A percentile compares a stretch with the other conserved stretches of the same genome.
Evolutionary conservation across 2,113 vertebrate species (phyloP).

Genomic region (Rallus limicola): DNA sequence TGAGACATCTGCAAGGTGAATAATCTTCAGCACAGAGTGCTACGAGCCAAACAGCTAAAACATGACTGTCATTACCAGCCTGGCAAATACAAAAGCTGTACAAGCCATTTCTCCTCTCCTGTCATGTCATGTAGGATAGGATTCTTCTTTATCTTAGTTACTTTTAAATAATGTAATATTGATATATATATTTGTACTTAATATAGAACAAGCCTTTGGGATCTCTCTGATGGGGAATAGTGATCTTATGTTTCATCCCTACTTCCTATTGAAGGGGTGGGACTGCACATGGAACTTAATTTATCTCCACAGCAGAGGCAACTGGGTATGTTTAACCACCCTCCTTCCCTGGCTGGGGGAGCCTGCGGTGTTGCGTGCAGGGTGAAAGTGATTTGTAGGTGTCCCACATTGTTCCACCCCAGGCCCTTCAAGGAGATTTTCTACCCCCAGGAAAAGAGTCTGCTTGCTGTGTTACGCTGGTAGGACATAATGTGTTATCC

Average conservation of each 20-base stretch:
- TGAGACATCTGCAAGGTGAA: neutral
- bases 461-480: neutral
- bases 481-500: neutral
- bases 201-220: neutral
- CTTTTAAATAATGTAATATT: neutral
- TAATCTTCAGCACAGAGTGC: neutral
- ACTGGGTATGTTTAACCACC: neutral
- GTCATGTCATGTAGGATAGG: neutral
- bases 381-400: neutral
- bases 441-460: neutral
- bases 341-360: neutral
- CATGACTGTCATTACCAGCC: neutral
- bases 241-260: neutral
- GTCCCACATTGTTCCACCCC: neutral
- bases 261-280: neutral
- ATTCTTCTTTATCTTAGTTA: neutral
- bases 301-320: neutral
- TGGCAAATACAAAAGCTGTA: neutral
- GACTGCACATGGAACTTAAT: neutral
- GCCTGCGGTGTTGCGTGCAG: fast-evolving
- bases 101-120: neutral
- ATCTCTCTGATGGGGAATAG: neutral
- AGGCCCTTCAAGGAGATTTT: neutral
- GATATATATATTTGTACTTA: neutral
- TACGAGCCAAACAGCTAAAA: neutral